A percentile compares a stretch with the other conserved stretches of the same genome.
Evolutionary conservation across 2,113 vertebrate genomes (phyloP).

Genomic region (Gulo gulo): DNA sequence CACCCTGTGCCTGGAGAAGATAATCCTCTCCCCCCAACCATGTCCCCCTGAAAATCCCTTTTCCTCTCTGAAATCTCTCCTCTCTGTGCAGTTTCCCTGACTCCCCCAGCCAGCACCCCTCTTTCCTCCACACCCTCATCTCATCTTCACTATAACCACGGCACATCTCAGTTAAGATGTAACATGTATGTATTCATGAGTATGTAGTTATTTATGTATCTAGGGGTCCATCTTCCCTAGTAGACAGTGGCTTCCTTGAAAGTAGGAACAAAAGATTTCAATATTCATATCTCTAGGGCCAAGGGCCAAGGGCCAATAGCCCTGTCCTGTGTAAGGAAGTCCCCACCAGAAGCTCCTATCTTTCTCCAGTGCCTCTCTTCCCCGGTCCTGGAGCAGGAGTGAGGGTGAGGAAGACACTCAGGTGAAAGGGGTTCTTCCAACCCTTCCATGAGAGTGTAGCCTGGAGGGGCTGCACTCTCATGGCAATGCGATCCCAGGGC

Average conservation of each 20-base stretch:
- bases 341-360: not conserved
- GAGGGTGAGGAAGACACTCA: not conserved
- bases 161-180: not conserved
- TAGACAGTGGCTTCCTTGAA: not conserved
- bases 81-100: not conserved
- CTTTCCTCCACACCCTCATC: not conserved
- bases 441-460: not conserved
- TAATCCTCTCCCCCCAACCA: not conserved
- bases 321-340: not conserved
- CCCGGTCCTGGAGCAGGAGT: not conserved
- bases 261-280: not conserved
- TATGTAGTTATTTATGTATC: not conserved
- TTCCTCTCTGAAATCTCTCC: not conserved
- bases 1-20: not conserved
- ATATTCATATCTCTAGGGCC: not conserved
- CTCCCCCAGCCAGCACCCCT: not conserved
- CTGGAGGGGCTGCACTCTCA: too few relatives aligned
- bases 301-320: not conserved
- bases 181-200: not conserved
- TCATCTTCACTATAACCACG: not conserved
- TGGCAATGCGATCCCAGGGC: not conserved
- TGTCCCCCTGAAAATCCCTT: not conserved
- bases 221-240: not conserved
- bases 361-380: not conserved
- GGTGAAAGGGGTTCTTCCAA: not conserved